Conservation (phyloP, 1,140 invertebrate genomes). For the Gonatopus flavifemur region DNA sequence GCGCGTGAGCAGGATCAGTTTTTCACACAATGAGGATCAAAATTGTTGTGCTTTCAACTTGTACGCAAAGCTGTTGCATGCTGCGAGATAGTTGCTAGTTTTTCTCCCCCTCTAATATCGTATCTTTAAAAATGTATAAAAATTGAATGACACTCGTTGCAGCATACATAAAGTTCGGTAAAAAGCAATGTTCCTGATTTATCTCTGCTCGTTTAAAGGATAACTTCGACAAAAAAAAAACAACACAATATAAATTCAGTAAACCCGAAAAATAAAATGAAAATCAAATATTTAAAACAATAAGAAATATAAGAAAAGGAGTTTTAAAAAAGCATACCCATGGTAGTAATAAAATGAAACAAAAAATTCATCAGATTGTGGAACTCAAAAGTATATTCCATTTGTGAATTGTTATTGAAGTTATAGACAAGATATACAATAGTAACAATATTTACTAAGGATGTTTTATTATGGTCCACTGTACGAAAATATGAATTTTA, state of each 20-base stretch:
- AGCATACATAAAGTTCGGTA: constrained; percentile 21
- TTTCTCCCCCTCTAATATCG: constrained; percentile 34
- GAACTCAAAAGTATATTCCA: constrained; percentile 30
- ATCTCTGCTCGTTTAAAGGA: constrained; percentile 40
- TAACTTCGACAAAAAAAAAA: constrained; percentile 19
- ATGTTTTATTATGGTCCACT: constrained; percentile 57
- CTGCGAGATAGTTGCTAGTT: constrained; percentile 33
- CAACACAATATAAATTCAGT: constrained; percentile 22
- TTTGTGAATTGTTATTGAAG: constrained; percentile 48
- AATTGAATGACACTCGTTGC: constrained; percentile 23
- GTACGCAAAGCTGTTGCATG: constrained; percentile 26
- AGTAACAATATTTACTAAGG: constrained; percentile 60
- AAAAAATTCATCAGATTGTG: constrained; percentile 37
- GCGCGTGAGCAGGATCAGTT: constrained; percentile 18
- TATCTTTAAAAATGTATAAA: constrained; percentile 20
- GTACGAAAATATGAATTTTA: constrained; percentile 38
- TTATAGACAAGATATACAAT: constrained; percentile 50
- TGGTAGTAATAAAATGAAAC: constrained; percentile 17
- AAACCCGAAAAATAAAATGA: constrained; percentile 29
- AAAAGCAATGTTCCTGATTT: constrained; percentile 43
- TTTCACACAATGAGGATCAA: constrained; percentile 12
- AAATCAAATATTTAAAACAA: constrained; percentile 49
- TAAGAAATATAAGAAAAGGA: constrained; percentile 19
- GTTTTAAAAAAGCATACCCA: constrained; percentile 23
- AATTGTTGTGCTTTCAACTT: constrained; percentile 24